A percentile compares a stretch with the other conserved stretches of the same genome.
Conservation (phyloP, 2,797 vertebrate genomes). For the Antrozous pallidus region DNA sequence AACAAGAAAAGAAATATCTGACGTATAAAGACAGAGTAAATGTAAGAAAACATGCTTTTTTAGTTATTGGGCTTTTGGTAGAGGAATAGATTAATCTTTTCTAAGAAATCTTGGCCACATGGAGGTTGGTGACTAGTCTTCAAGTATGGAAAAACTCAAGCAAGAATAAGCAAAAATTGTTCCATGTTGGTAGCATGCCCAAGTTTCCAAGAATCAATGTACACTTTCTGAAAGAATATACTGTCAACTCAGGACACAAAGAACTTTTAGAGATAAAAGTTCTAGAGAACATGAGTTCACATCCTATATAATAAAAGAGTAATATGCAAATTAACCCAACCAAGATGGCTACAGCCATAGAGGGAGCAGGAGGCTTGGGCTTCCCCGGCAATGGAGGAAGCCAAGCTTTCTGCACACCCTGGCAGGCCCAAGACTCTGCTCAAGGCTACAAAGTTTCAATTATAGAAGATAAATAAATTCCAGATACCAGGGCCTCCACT, state of each 20-base stretch:
- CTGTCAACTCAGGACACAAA: background rate
- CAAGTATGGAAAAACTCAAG: conserved; percentile 5
- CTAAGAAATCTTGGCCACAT: conserved; percentile 35
- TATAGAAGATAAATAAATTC: too few relatives aligned
- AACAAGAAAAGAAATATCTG: background rate
- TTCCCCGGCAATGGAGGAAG: too few relatives aligned
- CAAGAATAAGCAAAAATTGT: conserved; percentile 9
- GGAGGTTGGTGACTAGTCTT: background rate
- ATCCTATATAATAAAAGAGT: background rate
- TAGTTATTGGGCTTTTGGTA: conserved; percentile 3
- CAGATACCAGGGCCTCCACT: too few relatives aligned
- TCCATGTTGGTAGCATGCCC: background rate
- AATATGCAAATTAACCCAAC: too few relatives aligned
- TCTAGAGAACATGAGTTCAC: background rate
- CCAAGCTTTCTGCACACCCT: too few relatives aligned
- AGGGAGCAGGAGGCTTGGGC: too few relatives aligned
- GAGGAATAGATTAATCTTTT: background rate
- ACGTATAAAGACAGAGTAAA: background rate
- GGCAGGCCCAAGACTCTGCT: too few relatives aligned
- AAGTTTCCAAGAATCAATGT: background rate
- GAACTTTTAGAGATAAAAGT: conserved; percentile 8
- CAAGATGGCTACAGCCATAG: too few relatives aligned
- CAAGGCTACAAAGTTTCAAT: too few relatives aligned
- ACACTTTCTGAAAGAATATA: background rate
- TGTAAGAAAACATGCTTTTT: conserved; percentile 8